Evolutionary conservation across 2,113 vertebrate species (phyloP), one percentile per base, ranked within the genome.

Genomic region (Puntigrus tetrazona): DNA sequence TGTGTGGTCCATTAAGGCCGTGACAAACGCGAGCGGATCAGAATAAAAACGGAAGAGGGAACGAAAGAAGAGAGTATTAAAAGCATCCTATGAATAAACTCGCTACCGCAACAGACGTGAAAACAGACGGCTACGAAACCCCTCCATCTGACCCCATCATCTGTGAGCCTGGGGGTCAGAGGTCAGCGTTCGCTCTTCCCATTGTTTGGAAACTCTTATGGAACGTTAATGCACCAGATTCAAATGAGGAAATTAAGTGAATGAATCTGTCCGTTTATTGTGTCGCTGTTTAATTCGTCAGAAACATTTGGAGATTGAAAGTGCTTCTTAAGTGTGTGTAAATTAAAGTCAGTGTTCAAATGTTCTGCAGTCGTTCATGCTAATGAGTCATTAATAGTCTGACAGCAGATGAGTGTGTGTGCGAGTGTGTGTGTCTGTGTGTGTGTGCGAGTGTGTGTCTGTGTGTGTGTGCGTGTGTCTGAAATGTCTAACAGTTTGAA

Each of bases 31-130:
- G 20, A 59, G 76, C 34, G 1, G 9, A 38, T 59, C 36, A 25
- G 36, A 78, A 78, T 78, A 78, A 34, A 38, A 27, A 78, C 34
- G 36, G 55, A 78, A 78, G 76, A 77, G 5, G 13, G 74, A 22
- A 5, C 20, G 8, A 52, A 76, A 76, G 43, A 34, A 55, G 22
- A 77, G 31, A 77, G 75, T 77, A 57, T 57, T 78, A 61, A 78
- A 78, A 78, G 76, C 55, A 1, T 57, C 22, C 75, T 77, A 57
- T 57, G 29, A 77, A 77, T 78, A 41, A 61, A 78, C 52, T 4
- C 50, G 3, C 7, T 11, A 76, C 22, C 50, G 36, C 20, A 77
- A 77, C 29, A 55, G 25, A 75, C 18, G 8, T 22, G 31, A 69
- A 36, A 34, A 69, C 65, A 38, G 69, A 38, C 5, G 2, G 41